These are phyloP conservation scores for Gila orcuttii DNA, from an alignment of 2,113 vertebrate genomes.

Conservation along the genomic window DNA sequence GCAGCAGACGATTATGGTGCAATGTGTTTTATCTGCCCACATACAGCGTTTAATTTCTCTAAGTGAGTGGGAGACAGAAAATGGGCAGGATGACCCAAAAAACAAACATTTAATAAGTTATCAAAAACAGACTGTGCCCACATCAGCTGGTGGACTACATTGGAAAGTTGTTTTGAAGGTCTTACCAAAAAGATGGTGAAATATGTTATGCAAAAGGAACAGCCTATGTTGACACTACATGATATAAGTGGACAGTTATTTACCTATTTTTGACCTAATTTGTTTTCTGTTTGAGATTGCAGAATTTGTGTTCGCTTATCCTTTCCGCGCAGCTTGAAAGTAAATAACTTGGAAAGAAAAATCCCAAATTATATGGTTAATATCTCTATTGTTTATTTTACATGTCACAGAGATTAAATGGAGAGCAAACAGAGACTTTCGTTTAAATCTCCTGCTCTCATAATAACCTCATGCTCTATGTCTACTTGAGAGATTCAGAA, in stretches of 20 bases:
- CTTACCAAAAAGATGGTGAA: not conserved
- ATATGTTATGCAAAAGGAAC: not conserved
- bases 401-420: not conserved
- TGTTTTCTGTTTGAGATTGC: not conserved
- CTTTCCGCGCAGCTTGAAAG: not conserved
- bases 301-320: not conserved
- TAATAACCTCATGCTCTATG: not conserved
- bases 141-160: conserved; percentile 22
- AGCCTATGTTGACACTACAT: not conserved
- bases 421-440: not conserved
- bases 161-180: conserved; percentile 19
- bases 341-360: not conserved
- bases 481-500: not conserved
- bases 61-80: conserved; percentile 46
- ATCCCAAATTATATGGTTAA: not conserved
- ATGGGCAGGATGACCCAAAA: conserved; percentile 40
- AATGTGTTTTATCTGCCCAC: conserved; percentile 69
- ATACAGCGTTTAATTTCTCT: conserved; percentile 68
- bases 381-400: not conserved
- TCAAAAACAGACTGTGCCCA: conserved; percentile 28
- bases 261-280: not conserved
- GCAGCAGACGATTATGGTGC: conserved; percentile 66
- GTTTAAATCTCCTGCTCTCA: not conserved
- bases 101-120: conserved; percentile 53
- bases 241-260: not conserved